A percentile compares a stretch with the other conserved stretches of the same genome.
phyloP scores from a whole-genome alignment of 2,113 vertebrate genomes.

The Raja brachyura region DNA sequence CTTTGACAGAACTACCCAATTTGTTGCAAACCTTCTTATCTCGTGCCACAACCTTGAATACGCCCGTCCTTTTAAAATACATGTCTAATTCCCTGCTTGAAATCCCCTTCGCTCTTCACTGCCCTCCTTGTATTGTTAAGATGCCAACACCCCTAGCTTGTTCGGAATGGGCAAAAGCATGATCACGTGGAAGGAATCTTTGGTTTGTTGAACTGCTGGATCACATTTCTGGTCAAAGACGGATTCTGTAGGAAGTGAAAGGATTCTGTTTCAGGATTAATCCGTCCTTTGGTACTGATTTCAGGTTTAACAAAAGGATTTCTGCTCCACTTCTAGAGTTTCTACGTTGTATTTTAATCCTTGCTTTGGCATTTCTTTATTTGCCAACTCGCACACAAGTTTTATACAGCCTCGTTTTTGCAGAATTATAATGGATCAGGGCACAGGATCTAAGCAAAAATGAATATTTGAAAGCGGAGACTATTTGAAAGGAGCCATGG shows the following conservation, averaged over 20 bases:
- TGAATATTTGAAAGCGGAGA: not conserved
- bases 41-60: not conserved
- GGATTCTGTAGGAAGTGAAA: not conserved
- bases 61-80: not conserved
- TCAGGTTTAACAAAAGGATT: not conserved
- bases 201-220: too few species aligned
- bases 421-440: not conserved
- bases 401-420: not conserved
- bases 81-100: not conserved
- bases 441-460: not conserved
- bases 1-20: not conserved
- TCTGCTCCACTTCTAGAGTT: not conserved
- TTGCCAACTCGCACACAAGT: not conserved
- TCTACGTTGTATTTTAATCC: not conserved
- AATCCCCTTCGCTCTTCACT: not conserved
- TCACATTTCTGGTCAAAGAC: not conserved
- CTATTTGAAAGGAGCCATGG: not conserved
- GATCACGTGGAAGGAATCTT: not conserved
- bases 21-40: not conserved
- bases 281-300: not conserved
- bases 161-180: not conserved
- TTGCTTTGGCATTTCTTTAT: too few species aligned
- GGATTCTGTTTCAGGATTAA: not conserved
- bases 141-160: not conserved
- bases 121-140: not conserved